Evolutionary conservation across 1,140 invertebrate species (phyloP).

Genomic region (Drosophila kohkoa): DNA sequence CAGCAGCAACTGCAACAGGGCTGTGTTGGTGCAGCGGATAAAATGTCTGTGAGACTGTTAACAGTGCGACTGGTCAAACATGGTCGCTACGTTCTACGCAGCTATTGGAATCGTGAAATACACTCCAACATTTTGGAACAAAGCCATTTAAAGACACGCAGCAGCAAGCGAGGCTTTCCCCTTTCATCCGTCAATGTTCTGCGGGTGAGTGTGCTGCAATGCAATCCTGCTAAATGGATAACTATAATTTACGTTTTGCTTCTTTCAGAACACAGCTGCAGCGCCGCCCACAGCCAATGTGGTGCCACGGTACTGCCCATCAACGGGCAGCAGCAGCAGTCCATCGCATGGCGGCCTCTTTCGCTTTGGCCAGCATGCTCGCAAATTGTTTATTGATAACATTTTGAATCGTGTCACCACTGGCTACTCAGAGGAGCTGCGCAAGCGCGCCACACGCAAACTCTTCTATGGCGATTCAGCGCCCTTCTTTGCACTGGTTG

Average conservation of each 20-base stretch:
- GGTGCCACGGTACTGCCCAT: conserved; percentile 7
- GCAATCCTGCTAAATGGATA: neutral
- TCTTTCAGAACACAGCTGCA: conserved; percentile 45
- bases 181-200: conserved; percentile 69
- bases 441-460: conserved; percentile 87
- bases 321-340: conserved; percentile 23
- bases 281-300: conserved; percentile 18
- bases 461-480: conserved; percentile 89
- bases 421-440: conserved; percentile 87
- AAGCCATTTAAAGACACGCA: conserved; percentile 83
- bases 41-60: conserved; percentile 86
- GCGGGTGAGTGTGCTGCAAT: conserved; percentile 52
- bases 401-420: conserved; percentile 89
- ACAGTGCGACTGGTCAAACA: conserved; percentile 86
- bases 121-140: conserved; percentile 86
- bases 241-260: neutral
- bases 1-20: conserved; percentile 11
- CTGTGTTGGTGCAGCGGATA: conserved; percentile 47
- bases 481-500: conserved; percentile 91
- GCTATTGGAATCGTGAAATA: conserved; percentile 85
- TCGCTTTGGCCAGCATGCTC: conserved; percentile 87
- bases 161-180: conserved; percentile 70
- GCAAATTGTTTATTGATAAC: conserved; percentile 89
- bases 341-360: conserved; percentile 85
- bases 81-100: conserved; percentile 86